Conservation (phyloP, 2,888 invertebrate species). For the Metopia argyrocephala region DNA sequence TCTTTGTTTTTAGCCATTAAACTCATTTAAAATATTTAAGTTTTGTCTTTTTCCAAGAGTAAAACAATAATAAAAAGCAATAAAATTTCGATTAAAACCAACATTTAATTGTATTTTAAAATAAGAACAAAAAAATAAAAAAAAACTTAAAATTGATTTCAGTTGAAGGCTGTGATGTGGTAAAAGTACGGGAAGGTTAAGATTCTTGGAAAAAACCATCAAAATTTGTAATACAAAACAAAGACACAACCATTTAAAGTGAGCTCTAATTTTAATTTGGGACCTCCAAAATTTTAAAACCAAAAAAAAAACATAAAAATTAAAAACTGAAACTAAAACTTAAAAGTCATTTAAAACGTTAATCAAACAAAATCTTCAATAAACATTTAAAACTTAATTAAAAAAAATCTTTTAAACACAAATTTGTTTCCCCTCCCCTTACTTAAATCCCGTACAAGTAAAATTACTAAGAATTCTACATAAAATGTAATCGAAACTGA, state of each 20-base stretch:
- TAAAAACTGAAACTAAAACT: slow-evolving; percentile 6
- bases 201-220: slow-evolving; percentile 61
- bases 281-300: slow-evolving; percentile 19
- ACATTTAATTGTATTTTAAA: slow-evolving; percentile 46
- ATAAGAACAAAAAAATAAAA: neutral
- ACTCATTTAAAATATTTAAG: slow-evolving; percentile 24
- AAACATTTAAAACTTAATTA: slow-evolving; percentile 53
- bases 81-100: slow-evolving; percentile 56
- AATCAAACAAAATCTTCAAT: slow-evolving; percentile 52
- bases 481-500: neutral
- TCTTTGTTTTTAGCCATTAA: slow-evolving; percentile 43
- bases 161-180: neutral
- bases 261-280: slow-evolving; percentile 43
- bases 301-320: neutral
- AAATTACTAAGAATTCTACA: neutral
- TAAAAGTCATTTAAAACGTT: slow-evolving; percentile 30
- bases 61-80: slow-evolving; percentile 39
- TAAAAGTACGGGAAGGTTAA: neutral
- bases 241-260: neutral
- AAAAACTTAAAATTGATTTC: slow-evolving; percentile 40
- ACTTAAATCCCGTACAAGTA: neutral
- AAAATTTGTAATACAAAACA: slow-evolving; percentile 13
- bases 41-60: neutral
- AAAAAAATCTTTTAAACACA: too few species aligned
- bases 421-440: neutral